Conservation (phyloP, 2,113 vertebrate species). For the Passer domesticus region DNA sequence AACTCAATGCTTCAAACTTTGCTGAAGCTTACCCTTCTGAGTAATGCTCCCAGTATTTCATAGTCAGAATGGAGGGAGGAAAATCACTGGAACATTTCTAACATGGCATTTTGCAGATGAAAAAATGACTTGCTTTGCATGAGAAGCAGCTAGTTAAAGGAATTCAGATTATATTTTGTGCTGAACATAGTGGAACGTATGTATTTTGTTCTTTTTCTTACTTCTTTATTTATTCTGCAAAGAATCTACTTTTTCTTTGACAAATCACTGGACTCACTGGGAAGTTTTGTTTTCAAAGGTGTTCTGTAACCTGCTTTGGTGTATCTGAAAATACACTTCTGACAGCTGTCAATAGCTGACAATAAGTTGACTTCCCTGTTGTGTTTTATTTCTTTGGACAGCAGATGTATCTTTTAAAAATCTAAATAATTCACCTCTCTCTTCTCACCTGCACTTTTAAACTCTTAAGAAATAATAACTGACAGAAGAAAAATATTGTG, state of each 20-base stretch:
- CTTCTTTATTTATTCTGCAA: background rate
- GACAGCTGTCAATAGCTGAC: background rate
- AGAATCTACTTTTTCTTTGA: background rate
- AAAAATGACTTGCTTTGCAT: background rate
- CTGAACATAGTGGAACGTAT: background rate
- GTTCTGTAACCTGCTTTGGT: background rate
- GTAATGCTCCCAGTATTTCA: background rate
- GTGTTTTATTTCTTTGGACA: background rate
- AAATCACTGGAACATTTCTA: background rate
- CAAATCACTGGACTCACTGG: background rate
- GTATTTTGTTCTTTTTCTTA: background rate
- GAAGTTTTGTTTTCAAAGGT: background rate
- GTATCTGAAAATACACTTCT: background rate
- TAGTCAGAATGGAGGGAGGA: background rate
- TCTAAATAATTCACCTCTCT: background rate
- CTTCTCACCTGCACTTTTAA: background rate
- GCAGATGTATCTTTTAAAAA: background rate
- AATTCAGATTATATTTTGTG: background rate
- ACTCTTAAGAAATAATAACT: background rate
- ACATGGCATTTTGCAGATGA: rapidly evolving
- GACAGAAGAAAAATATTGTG: background rate
- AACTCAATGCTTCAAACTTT: background rate
- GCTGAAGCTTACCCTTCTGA: background rate
- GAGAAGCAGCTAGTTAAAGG: background rate
- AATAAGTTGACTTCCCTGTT: background rate